Evolutionary conservation across 2,888 invertebrate species (phyloP).

Genomic region (Andrena bucephala): DNA sequence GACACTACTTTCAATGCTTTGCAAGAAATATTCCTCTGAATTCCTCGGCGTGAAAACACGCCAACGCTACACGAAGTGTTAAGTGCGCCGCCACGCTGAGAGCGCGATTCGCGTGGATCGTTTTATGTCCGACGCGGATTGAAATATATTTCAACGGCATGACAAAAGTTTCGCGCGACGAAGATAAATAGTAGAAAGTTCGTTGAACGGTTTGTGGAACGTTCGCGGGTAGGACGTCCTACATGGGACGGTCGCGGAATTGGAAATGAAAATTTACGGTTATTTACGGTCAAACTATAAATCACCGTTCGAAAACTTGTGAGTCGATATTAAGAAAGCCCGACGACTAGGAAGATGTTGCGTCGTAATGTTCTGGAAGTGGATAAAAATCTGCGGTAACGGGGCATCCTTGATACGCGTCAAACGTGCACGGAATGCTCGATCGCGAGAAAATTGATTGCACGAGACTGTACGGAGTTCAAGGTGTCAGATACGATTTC

Average conservation of each 20-base stretch:
- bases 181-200: conserved; percentile 54
- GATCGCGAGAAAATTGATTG: neutral
- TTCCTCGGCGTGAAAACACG: too few species aligned
- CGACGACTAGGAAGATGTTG: conserved; percentile 1
- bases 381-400: neutral
- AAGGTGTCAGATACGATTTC: too few species aligned
- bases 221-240: conserved; percentile 5
- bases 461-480: neutral
- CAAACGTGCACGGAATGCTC: neutral
- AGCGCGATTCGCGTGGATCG: conserved; percentile 12
- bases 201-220: neutral
- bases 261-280: conserved; percentile 52
- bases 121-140: conserved; percentile 19
- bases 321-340: neutral
- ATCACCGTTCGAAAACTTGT: conserved; percentile 14
- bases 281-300: conserved; percentile 26
- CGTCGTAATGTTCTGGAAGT: neutral
- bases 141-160: conserved; percentile 33
- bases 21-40: too few species aligned
- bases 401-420: neutral
- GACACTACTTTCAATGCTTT: too few species aligned
- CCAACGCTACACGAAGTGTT: too few species aligned
- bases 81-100: too few species aligned
- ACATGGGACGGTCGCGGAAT: conserved; percentile 23
- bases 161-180: conserved; percentile 47